phyloP scores from a whole-genome alignment of 2,797 vertebrate species.

The Garrulus glandarius region DNA sequence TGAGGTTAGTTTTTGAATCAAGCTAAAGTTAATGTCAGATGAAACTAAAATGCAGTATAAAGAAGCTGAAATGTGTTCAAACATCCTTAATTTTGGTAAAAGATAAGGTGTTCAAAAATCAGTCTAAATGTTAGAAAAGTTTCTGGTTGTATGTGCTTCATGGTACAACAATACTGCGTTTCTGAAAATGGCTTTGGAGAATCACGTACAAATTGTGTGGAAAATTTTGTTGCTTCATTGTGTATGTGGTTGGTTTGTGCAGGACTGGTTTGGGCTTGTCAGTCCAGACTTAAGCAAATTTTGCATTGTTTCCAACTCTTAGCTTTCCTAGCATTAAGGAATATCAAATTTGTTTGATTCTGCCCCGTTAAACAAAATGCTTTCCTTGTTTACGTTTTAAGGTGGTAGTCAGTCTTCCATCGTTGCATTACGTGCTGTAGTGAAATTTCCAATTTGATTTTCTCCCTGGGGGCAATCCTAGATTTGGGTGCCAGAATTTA shows the following conservation, averaged over 20 bases:
- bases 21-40: neutral
- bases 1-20: neutral
- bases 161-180: neutral
- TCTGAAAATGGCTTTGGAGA: neutral
- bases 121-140: neutral
- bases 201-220: neutral
- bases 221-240: neutral
- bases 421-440: rapidly evolving
- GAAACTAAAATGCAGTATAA: neutral
- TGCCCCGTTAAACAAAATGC: neutral
- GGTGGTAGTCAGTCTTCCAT: neutral
- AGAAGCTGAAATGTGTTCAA: neutral
- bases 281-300: neutral
- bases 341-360: neutral
- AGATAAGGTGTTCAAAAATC: neutral
- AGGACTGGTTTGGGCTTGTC: neutral
- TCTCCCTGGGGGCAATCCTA: neutral
- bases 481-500: neutral
- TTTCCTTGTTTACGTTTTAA: neutral
- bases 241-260: rapidly evolving
- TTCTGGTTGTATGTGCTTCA: neutral
- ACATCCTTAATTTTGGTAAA: neutral
- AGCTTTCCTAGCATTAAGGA: neutral
- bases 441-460: neutral
- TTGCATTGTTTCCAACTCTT: neutral